A percentile compares a stretch with the other conserved stretches of the same genome.
Evolutionary conservation across 2,113 vertebrate genomes (phyloP).

Genomic region (Odontesthes bonariensis): DNA sequence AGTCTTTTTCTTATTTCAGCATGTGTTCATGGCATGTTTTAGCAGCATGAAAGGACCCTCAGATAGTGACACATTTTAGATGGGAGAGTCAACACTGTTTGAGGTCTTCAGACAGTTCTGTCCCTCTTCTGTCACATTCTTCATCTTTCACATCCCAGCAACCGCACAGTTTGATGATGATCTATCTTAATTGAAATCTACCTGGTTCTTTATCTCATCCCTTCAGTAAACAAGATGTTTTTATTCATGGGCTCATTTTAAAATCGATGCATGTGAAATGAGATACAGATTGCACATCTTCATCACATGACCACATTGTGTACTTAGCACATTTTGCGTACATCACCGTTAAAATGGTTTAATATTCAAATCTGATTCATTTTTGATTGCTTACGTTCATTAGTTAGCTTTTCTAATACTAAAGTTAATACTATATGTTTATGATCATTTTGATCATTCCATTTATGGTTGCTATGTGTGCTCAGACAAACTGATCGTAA

Average conservation of each 20-base stretch:
- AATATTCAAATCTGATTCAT: too few relatives aligned
- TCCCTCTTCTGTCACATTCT: slow-evolving; percentile 7
- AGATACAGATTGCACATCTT: slow-evolving; percentile 31
- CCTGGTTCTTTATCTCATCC: slow-evolving; percentile 50
- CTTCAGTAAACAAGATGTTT: slow-evolving; percentile 42
- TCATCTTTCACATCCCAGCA: slow-evolving; percentile 17
- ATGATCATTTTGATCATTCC: too few relatives aligned
- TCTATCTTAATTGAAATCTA: slow-evolving; percentile 74
- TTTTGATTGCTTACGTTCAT: too few relatives aligned
- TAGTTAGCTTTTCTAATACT: too few relatives aligned
- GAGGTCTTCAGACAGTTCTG: background rate
- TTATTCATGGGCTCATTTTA: slow-evolving; percentile 33
- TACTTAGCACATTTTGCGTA: background rate
- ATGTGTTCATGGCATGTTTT: too few relatives aligned
- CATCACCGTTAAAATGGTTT: too few relatives aligned
- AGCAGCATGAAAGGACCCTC: too few relatives aligned
- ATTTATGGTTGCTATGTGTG: background rate
- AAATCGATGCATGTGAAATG: background rate
- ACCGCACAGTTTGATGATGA: slow-evolving; percentile 8
- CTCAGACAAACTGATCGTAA: background rate
- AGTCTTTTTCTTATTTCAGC: too few relatives aligned
- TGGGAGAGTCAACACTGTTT: background rate
- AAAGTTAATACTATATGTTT: background rate
- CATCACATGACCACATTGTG: background rate
- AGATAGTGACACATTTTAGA: background rate